A percentile compares a stretch with the other conserved stretches of the same genome.
Conservation (phyloP, 2,888 invertebrate genomes). For the Lacanobia wlatinum region DNA sequence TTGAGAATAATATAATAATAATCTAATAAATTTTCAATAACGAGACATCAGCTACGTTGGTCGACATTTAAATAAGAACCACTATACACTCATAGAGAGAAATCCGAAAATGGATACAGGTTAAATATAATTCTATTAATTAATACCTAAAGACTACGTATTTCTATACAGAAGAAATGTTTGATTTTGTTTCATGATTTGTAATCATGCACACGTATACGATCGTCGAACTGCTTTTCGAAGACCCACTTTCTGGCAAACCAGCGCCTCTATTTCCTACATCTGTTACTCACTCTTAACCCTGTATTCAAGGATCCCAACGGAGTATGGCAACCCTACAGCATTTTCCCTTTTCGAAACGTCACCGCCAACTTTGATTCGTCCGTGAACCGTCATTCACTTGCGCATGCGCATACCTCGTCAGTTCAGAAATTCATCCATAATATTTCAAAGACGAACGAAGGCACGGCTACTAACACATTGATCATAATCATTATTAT, state of each 20-base stretch:
- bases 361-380: slow-evolving; percentile 69
- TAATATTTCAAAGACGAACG: slow-evolving; percentile 87
- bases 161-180: slow-evolving; percentile 89
- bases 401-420: slow-evolving; percentile 62
- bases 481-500: slow-evolving; percentile 77
- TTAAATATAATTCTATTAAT: slow-evolving; percentile 90
- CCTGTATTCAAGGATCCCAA: slow-evolving; percentile 82
- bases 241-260: slow-evolving; percentile 84
- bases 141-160: slow-evolving; percentile 88
- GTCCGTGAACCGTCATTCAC: slow-evolving; percentile 67
- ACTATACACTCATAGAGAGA: slow-evolving; percentile 91
- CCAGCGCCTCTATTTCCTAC: slow-evolving; percentile 77
- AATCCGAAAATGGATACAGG: slow-evolving; percentile 90
- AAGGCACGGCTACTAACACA: slow-evolving; percentile 90
- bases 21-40: slow-evolving; percentile 90
- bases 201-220: slow-evolving; percentile 90
- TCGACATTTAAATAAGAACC: slow-evolving; percentile 90
- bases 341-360: slow-evolving; percentile 73
- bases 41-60: slow-evolving; percentile 90
- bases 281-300: slow-evolving; percentile 78
- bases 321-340: slow-evolving; percentile 71
- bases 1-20: slow-evolving; percentile 88
- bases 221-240: slow-evolving; percentile 88
- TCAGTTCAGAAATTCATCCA: slow-evolving; percentile 67
- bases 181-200: slow-evolving; percentile 87